A percentile compares a stretch with the other conserved stretches of the same genome.
phyloP scores from a whole-genome alignment of 1,140 invertebrate genomes.

The Stenopsyche tienmushanensis region DNA sequence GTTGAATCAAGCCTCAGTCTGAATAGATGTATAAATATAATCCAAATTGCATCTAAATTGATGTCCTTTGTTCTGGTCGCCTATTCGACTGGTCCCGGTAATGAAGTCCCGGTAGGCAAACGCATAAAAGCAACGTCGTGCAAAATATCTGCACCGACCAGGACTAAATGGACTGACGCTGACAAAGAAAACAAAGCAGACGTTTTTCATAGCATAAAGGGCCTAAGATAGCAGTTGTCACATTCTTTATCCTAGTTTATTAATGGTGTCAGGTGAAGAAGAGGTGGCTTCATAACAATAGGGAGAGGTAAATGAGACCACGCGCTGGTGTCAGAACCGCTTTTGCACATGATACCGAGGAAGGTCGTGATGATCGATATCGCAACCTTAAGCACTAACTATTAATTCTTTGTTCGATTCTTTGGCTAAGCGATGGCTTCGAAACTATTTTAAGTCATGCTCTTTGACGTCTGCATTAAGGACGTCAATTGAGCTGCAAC shows the following conservation, averaged over 20 bases:
- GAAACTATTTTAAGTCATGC: too few relatives aligned
- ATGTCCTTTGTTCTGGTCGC: neutral
- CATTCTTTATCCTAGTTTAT: neutral
- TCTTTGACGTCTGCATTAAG: too few relatives aligned
- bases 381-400: too few relatives aligned
- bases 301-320: neutral
- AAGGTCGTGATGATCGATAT: slow-evolving; percentile 2
- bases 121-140: neutral
- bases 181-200: neutral
- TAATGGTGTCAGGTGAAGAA: slow-evolving; percentile 3
- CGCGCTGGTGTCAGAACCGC: too few relatives aligned
- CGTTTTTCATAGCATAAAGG: neutral
- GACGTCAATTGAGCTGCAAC: too few relatives aligned
- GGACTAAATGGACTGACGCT: neutral
- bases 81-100: neutral
- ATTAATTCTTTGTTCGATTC: too few relatives aligned
- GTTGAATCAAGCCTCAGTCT: too few relatives aligned
- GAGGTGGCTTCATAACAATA: slow-evolving; percentile 4
- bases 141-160: neutral
- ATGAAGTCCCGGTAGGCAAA: neutral
- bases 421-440: too few relatives aligned
- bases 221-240: neutral
- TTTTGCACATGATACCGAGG: too few relatives aligned
- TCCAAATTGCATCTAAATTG: too few relatives aligned
- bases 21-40: too few relatives aligned